A percentile compares a stretch with the other conserved stretches of the same genome.
These are phyloP conservation scores for Idaea biselata DNA, from an alignment of 2,888 invertebrate genomes.

Conservation along the genomic window DNA sequence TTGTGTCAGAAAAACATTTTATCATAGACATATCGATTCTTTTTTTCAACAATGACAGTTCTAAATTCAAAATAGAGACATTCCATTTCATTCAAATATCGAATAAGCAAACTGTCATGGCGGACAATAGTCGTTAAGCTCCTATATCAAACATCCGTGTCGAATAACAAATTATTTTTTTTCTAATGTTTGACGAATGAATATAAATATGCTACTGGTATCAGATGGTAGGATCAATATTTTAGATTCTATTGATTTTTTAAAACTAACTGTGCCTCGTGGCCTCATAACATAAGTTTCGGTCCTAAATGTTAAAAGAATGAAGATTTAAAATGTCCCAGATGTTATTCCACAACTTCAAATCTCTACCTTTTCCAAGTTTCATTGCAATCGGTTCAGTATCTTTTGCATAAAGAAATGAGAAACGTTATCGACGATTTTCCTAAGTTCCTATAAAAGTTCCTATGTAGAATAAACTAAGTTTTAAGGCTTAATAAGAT, in stretches of 20 bases:
- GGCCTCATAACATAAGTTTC: background rate
- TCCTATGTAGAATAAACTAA: no score
- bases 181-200: slow-evolving; percentile 34
- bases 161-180: slow-evolving; percentile 57
- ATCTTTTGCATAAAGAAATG: no score
- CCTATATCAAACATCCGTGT: slow-evolving; percentile 53
- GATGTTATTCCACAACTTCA: no score
- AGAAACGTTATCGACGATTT: no score
- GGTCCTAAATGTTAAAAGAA: no score
- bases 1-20: background rate
- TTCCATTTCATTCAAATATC: slow-evolving; percentile 51
- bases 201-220: slow-evolving; percentile 44
- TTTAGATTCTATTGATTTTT: background rate
- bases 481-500: no score
- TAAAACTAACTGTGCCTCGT: background rate
- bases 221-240: slow-evolving; percentile 20
- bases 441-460: no score
- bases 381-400: no score
- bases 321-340: no score
- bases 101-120: slow-evolving; percentile 61
- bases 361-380: no score
- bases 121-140: slow-evolving; percentile 54
- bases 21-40: background rate
- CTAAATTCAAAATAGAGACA: slow-evolving; percentile 50
- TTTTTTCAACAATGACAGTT: slow-evolving; percentile 2